Conservation (phyloP, 2,888 invertebrate species). For the Philopedon plagiatum region DNA sequence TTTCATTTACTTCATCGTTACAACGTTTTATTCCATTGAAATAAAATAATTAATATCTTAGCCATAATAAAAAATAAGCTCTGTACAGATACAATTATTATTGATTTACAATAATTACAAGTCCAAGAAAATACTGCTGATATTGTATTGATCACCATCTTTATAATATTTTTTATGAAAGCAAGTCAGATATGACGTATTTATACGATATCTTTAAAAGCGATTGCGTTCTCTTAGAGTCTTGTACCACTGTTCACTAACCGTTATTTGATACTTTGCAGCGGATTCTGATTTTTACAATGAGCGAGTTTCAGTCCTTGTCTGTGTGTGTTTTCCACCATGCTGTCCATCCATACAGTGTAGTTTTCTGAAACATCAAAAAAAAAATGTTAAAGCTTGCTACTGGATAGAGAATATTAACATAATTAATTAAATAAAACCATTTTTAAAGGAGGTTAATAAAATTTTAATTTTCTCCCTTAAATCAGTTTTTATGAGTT, state of each 20-base stretch:
- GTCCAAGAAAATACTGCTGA: neutral
- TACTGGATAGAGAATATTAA: too few relatives aligned
- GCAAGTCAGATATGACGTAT: neutral
- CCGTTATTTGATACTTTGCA: neutral
- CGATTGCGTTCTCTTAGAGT: neutral
- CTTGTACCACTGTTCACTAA: neutral
- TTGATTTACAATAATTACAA: too few relatives aligned
- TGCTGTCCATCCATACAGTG: neutral
- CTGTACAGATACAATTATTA: too few relatives aligned
- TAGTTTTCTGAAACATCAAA: conserved; percentile 2
- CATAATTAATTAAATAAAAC: too few relatives aligned
- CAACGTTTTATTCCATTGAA: too few relatives aligned
- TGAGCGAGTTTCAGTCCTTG: neutral
- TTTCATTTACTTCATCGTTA: too few relatives aligned
- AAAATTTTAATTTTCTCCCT: too few relatives aligned
- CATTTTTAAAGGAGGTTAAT: too few relatives aligned
- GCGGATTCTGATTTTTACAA: conserved; percentile 1
- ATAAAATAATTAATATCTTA: too few relatives aligned
- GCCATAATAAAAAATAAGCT: too few relatives aligned
- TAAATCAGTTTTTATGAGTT: too few relatives aligned
- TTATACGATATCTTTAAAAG: neutral
- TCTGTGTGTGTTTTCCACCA: neutral
- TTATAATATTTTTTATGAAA: neutral
- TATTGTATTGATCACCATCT: neutral
- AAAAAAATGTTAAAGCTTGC: too few relatives aligned